Conservation (phyloP, 1,140 invertebrate genomes). For the Plectrocnemia conspersa region DNA sequence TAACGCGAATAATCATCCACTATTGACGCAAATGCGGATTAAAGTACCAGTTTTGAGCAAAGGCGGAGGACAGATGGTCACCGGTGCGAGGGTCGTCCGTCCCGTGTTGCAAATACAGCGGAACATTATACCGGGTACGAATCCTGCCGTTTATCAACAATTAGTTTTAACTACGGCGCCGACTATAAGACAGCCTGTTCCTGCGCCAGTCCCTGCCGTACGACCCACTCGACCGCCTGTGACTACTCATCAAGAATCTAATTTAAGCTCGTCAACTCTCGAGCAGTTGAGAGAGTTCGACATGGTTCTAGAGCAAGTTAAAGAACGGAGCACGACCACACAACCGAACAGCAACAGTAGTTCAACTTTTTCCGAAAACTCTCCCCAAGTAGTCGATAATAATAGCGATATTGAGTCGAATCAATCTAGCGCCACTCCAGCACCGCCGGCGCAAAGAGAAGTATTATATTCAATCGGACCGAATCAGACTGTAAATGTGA, state of each 20-base stretch:
- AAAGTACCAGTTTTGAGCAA: slow-evolving; percentile 52
- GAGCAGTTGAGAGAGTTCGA: slow-evolving; percentile 78
- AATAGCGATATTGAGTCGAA: slow-evolving; percentile 1
- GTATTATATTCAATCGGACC: slow-evolving; percentile 48
- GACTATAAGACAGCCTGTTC: slow-evolving; percentile 44
- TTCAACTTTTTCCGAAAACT: slow-evolving; percentile 31
- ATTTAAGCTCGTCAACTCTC: slow-evolving; percentile 57
- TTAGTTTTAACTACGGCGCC: slow-evolving; percentile 48
- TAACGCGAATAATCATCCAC: slow-evolving; percentile 39
- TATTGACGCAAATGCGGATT: slow-evolving; percentile 52
- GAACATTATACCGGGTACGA: slow-evolving; percentile 52
- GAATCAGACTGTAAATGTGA: slow-evolving; percentile 46
- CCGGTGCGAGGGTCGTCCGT: slow-evolving; percentile 52
- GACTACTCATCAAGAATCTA: slow-evolving; percentile 44
- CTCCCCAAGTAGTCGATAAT: slow-evolving; percentile 25
- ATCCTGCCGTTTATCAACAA: slow-evolving; percentile 50
- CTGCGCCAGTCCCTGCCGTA: slow-evolving; percentile 45
- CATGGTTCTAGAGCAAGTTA: slow-evolving; percentile 74
- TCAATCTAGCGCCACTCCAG: slow-evolving; percentile 35
- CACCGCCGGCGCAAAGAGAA: slow-evolving; percentile 39
- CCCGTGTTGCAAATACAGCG: slow-evolving; percentile 56
- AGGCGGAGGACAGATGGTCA: slow-evolving; percentile 43
- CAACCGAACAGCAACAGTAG: slow-evolving; percentile 42
- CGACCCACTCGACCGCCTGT: slow-evolving; percentile 37
- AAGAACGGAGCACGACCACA: slow-evolving; percentile 65